These are phyloP conservation scores for Noctua pronuba DNA, from an alignment of 2,888 invertebrate species.

Conservation along the genomic window DNA sequence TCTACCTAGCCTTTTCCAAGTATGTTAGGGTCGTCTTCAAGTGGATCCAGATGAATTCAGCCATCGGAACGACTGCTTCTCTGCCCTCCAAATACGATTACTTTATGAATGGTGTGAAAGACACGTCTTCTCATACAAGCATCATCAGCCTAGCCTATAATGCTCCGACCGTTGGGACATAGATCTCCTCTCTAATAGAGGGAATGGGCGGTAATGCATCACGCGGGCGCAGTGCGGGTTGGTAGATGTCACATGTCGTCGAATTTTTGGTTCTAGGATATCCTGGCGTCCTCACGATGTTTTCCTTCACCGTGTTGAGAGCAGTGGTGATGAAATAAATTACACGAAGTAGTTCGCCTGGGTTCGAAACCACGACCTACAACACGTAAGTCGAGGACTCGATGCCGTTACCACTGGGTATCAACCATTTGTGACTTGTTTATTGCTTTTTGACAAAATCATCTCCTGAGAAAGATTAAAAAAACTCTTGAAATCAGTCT, in stretches of 20 bases:
- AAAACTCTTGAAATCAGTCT: background rate
- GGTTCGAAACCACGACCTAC: background rate
- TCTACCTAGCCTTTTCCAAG: background rate
- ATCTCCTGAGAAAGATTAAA: background rate
- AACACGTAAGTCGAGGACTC: background rate
- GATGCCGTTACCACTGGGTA: background rate
- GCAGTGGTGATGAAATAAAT: background rate
- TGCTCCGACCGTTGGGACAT: background rate
- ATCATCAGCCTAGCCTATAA: background rate
- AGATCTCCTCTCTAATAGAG: background rate
- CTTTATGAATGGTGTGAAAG: too few relatives aligned
- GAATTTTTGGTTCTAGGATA: background rate
- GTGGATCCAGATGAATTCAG: background rate
- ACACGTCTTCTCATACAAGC: background rate
- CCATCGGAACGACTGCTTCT: background rate
- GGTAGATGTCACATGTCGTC: background rate
- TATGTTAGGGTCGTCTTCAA: background rate
- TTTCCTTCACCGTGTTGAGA: background rate
- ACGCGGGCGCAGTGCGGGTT: background rate
- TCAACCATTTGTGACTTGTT: background rate
- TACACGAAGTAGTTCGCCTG: background rate
- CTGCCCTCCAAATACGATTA: too few relatives aligned
- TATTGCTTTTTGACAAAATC: background rate
- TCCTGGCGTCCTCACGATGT: background rate
- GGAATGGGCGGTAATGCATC: background rate